These are phyloP conservation scores for Cephalophus harveyi DNA, from an alignment of 2,113 vertebrate species.

Conservation along the genomic window DNA sequence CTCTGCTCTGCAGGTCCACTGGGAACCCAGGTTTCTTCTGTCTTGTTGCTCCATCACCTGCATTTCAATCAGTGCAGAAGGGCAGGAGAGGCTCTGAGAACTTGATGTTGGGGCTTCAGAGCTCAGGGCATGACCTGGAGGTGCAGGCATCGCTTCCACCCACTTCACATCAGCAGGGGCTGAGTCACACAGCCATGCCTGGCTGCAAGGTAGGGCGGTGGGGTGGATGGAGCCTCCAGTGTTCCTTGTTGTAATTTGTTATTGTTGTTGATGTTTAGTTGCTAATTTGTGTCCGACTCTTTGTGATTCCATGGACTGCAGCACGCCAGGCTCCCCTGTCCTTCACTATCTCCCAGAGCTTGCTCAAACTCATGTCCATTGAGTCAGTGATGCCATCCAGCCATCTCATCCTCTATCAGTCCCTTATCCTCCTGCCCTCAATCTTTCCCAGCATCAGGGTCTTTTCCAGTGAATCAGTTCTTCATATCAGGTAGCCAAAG, in stretches of 20 bases:
- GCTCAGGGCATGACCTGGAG: background rate
- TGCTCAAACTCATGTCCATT: background rate
- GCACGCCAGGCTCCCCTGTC: background rate
- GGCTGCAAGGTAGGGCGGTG: accelerated
- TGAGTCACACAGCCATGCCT: background rate
- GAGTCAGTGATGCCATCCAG: background rate
- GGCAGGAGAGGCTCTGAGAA: too few species aligned
- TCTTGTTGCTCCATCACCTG: background rate
- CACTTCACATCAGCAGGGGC: background rate
- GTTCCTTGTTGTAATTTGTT: background rate
- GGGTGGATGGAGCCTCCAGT: too few species aligned
- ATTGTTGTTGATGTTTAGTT: background rate
- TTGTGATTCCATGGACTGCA: background rate
- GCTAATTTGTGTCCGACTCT: background rate
- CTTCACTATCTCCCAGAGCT: background rate
- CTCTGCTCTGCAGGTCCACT: background rate
- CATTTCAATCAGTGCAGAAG: accelerated
- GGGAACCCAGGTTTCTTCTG: background rate
- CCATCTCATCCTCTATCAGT: background rate
- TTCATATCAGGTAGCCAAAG: background rate
- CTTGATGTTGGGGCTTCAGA: background rate
- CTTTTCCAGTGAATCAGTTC: background rate
- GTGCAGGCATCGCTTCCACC: too few species aligned
- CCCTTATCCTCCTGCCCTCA: background rate
- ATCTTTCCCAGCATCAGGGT: background rate